Conservation (phyloP, 2,113 vertebrate genomes). For the Patagioenas fasciata region DNA sequence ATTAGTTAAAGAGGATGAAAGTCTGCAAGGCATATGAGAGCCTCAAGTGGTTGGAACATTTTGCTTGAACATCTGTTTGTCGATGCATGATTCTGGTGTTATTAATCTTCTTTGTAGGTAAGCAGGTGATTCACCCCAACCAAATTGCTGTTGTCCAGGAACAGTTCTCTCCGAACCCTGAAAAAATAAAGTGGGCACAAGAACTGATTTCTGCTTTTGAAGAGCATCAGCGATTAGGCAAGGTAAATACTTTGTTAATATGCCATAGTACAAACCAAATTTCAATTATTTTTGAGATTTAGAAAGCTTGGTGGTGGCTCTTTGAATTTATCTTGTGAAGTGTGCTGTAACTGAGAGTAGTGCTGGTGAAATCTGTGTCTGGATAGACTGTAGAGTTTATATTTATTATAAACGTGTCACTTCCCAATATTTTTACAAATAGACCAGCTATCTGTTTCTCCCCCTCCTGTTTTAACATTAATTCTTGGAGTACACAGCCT, state of each 20-base stretch:
- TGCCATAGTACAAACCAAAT: background rate
- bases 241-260: conserved; percentile 81
- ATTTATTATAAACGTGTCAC: background rate
- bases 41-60: conserved; percentile 70
- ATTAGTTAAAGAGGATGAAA: conserved; percentile 62
- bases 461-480: background rate
- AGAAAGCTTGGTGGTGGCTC: background rate
- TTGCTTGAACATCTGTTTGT: conserved; percentile 76
- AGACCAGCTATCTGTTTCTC: background rate
- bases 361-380: background rate
- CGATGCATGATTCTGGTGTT: conserved; percentile 68
- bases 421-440: background rate
- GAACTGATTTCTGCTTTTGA: conserved; percentile 93
- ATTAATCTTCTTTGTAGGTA: conserved; percentile 83
- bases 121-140: conserved; percentile 97
- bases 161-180: conserved; percentile 91
- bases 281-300: conserved; percentile 20
- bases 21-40: conserved; percentile 63
- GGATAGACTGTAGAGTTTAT: background rate
- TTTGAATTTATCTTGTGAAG: background rate
- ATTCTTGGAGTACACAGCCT: background rate
- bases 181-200: conserved; percentile 90
- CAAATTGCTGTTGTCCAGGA: conserved; percentile 93
- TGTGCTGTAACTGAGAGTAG: background rate
- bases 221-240: conserved; percentile 92